Conservation (phyloP, 2,797 vertebrate genomes). For the Parambassis ranga region DNA sequence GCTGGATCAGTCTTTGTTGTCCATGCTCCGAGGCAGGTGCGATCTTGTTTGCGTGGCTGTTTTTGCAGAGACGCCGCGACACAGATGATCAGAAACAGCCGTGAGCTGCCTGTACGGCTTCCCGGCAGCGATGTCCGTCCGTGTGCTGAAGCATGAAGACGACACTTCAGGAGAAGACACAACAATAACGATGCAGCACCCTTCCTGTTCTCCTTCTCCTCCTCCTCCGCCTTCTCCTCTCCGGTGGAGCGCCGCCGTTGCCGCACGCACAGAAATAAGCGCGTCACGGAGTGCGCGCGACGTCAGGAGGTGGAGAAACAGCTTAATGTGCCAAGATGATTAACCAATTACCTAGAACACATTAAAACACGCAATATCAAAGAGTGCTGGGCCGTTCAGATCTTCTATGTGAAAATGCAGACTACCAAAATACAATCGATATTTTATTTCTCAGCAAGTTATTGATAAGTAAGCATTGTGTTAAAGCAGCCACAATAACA, state of each 20-base stretch:
- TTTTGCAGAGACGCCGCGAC: neutral
- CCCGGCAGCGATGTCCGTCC: neutral
- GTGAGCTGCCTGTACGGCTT: neutral
- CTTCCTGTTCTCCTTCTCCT: slow-evolving; percentile 5
- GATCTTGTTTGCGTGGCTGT: neutral
- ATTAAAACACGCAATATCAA: too few species aligned
- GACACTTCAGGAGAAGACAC: neutral
- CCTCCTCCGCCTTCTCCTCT: slow-evolving; percentile 14
- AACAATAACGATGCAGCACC: neutral
- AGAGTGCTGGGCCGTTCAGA: too few species aligned
- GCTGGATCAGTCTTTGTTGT: slow-evolving; percentile 65
- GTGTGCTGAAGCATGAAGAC: neutral
- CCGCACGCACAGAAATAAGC: slow-evolving; percentile 43
- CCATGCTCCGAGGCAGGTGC: slow-evolving; percentile 62
- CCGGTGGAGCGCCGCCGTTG: slow-evolving; percentile 40
- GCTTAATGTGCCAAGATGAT: too few species aligned
- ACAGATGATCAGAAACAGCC: neutral
- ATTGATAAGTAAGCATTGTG: too few species aligned
- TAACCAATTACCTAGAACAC: too few species aligned
- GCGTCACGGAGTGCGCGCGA: slow-evolving; percentile 51
- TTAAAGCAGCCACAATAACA: too few species aligned
- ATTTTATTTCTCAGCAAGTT: too few species aligned
- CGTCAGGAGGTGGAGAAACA: slow-evolving; percentile 61
- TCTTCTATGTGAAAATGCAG: too few species aligned
- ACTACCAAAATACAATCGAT: neutral